Conservation (phyloP, 2,797 vertebrate species). For the Sylvia borin region DNA sequence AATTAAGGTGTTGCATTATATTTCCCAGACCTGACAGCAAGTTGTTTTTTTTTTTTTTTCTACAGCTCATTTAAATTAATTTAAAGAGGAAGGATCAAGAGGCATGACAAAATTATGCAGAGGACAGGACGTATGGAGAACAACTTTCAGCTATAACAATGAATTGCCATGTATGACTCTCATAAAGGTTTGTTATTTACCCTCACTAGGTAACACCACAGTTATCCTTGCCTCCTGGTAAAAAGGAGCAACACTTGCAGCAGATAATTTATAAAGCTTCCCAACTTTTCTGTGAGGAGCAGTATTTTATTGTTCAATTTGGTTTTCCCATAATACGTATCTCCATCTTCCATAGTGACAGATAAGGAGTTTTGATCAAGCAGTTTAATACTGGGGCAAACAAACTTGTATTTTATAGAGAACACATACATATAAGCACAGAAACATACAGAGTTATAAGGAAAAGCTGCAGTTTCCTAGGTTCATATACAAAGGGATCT, state of each 20-base stretch:
- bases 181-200: not conserved
- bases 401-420: not conserved
- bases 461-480: not conserved
- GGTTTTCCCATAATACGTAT: not conserved
- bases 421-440: not conserved
- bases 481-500: not conserved
- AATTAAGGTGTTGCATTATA: conserved; percentile 30
- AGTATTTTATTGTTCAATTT: not conserved
- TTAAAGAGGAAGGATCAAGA: not conserved
- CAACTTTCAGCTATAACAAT: not conserved
- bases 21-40: not conserved
- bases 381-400: not conserved
- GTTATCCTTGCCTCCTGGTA: not conserved
- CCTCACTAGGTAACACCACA: not conserved
- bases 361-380: not conserved
- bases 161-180: not conserved
- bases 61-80: not conserved
- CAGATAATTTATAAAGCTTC: not conserved
- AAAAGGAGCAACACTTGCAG: not conserved
- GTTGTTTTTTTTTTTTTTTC: not conserved
- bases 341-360: not conserved
- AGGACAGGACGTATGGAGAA: not conserved
- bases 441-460: not conserved
- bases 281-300: not conserved
- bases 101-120: not conserved